Evolutionary conservation across 1,140 invertebrate species (phyloP), one percentile per base, ranked within the genome.

Genomic region (Habropoda laboriosa): DNA sequence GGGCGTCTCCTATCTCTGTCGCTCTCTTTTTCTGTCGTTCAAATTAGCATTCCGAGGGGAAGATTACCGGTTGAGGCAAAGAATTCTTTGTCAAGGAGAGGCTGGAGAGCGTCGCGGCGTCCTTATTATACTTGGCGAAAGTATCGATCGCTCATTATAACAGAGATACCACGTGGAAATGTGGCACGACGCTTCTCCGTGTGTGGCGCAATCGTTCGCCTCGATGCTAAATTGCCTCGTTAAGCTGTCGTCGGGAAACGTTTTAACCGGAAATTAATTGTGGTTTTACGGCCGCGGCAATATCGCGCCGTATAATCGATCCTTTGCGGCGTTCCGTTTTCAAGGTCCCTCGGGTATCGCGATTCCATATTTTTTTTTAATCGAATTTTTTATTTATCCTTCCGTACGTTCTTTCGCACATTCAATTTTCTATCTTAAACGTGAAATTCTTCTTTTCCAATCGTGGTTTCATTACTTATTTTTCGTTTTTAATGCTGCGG

Each of bases 21-120:
- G n/a, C n/a, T n/a, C n/a, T n/a, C n/a, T n/a, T n/a, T n/a, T n/a
- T n/a, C n/a, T n/a, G 42, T 45, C 57, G n/a, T n/a, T 21, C 27
- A 72, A 78, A 78, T 78, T 78, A 78, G 55, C 67, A 78, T 83
- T 77, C 38, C 57, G 80, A 35, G 40, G 57, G 57, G 77, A 10
- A 42, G 51, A 78, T 64, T 82, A 61, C 60, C 63, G 57, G 35
- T 79, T 35, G 81, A n/a, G n/a, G 61, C 55, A 27, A n/a, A 78
- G 45, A 57, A 82, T 74, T 83, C 55, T 76, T 63, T 61, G 81
- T 21, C 75, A 63, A 82, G 40, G 30, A 32, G 1, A 27, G 24
- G 63, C 55, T 73, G 45, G 27, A 13, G 47, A 38, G 47, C 21
- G 64, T 27, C 49, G 75, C 61, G 55, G 72, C 24, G 38, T 13